Conservation (phyloP, 2,888 invertebrate species). For the Lobophora halterata region DNA sequence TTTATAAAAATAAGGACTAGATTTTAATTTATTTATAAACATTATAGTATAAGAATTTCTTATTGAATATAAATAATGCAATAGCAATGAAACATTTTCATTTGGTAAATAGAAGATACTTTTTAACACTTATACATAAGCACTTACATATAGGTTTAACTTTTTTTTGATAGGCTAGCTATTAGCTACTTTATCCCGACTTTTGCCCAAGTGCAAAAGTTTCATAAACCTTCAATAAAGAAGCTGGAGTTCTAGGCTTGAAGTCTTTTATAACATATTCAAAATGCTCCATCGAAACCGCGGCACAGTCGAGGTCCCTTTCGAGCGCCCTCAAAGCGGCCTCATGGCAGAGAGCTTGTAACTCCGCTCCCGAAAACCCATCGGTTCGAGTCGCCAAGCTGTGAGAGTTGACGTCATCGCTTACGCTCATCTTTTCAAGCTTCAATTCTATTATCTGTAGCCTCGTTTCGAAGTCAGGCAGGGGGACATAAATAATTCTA, state of each 20-base stretch:
- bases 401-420: conserved; percentile 83
- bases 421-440: conserved; percentile 86
- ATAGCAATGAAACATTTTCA: conserved; percentile 15
- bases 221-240: conserved; percentile 87
- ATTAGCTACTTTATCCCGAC: conserved; percentile 37
- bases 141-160: background rate
- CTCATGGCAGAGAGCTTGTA: conserved; percentile 94
- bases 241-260: conserved; percentile 87
- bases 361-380: conserved; percentile 96
- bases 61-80: conserved; percentile 50
- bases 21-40: conserved; percentile 54
- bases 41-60: conserved; percentile 46
- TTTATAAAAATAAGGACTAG: conserved; percentile 42
- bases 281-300: conserved; percentile 87
- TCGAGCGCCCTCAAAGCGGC: conserved; percentile 93
- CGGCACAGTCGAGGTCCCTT: conserved; percentile 83
- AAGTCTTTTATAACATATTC: conserved; percentile 85
- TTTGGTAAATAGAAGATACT: conserved; percentile 10
- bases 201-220: conserved; percentile 76
- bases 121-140: background rate
- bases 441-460: conserved; percentile 90
- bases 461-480: conserved; percentile 91
- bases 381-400: conserved; percentile 85
- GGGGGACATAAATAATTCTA: conserved; percentile 93
- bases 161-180: background rate